phyloP scores from a whole-genome alignment of 2,797 vertebrate genomes.

The Uromys caudimaculatus region DNA sequence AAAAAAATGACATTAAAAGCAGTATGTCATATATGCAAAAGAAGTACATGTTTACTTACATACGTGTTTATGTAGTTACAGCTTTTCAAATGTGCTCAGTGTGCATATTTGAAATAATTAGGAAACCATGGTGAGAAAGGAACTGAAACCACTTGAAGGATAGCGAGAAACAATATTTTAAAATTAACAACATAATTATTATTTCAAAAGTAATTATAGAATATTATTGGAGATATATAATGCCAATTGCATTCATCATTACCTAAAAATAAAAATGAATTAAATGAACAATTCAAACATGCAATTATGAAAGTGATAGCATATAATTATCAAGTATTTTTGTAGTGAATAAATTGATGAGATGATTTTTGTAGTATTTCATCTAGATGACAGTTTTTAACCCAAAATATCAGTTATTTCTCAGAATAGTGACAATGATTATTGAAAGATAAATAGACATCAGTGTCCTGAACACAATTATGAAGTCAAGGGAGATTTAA shows the following conservation, averaged over 20 bases:
- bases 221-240: not conserved
- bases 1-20: not conserved
- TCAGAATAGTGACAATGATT: not conserved
- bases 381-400: not conserved
- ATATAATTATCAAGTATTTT: not conserved
- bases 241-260: not conserved
- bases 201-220: not conserved
- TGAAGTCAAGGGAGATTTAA: not conserved
- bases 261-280: not conserved
- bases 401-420: not conserved
- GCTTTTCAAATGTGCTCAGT: not conserved
- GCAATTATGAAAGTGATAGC: not conserved
- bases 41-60: not conserved
- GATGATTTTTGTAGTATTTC: not conserved
- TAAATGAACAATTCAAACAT: not conserved
- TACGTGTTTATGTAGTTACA: not conserved
- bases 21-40: not conserved
- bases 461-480: not conserved
- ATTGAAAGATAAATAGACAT: not conserved
- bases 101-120: not conserved
- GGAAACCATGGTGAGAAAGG: not conserved
- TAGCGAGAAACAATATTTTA: not conserved
- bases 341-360: not conserved
- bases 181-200: not conserved
- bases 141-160: not conserved